Evolutionary conservation across 1,140 invertebrate species (phyloP), one percentile per base, ranked within the genome.

Genomic region (Drosophila tsacasi): DNA sequence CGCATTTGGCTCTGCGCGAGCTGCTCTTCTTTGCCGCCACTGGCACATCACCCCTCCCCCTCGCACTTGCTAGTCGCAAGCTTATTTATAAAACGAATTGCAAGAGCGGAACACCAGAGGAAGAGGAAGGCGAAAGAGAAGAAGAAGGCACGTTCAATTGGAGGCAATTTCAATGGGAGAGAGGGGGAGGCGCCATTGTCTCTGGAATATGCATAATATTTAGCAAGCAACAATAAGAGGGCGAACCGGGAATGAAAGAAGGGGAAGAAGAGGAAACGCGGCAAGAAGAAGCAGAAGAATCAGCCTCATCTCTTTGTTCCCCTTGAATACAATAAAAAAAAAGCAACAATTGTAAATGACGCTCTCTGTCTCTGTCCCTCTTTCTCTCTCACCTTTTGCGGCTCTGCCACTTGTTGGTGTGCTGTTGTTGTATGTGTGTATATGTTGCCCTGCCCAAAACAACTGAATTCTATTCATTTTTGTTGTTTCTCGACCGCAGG

Each of bases 121-220:
- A 72, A 64, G 40, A 50, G 49, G 44, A 79, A 65, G 47, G 49
- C 55, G 47, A 67, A 64, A 46, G 42, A 54, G 40, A 76, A 37
- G 46, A 66, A 74, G 52, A 64, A 50, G 55, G 55, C 59, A 75
- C 65, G 83, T 84, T 72, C 82, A 85, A 85, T 85, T 85, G 83
- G 79, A 76, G 76, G 67, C 81, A 76, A 81, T 84, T 83, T 83
- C 71, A 63, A 81, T 84, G 72, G 69, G 55, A 25, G 62, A 50
- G 47, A 32, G 27, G 27, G 4, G 50, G 46, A 61, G 37, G 42
- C 39, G 32, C 65, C 58, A 68, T 76, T 54, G 86, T 87, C 80
- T 75, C 81, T 59, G 83, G 47, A 84, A 76, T 64, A 87, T 87
- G 66, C 80, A 89, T 80, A 83, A 77, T 87, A 80, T 86, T 83